A percentile compares a stretch with the other conserved stretches of the same genome.
Conservation (phyloP, 2,888 invertebrate genomes). For the Noctua pronuba region DNA sequence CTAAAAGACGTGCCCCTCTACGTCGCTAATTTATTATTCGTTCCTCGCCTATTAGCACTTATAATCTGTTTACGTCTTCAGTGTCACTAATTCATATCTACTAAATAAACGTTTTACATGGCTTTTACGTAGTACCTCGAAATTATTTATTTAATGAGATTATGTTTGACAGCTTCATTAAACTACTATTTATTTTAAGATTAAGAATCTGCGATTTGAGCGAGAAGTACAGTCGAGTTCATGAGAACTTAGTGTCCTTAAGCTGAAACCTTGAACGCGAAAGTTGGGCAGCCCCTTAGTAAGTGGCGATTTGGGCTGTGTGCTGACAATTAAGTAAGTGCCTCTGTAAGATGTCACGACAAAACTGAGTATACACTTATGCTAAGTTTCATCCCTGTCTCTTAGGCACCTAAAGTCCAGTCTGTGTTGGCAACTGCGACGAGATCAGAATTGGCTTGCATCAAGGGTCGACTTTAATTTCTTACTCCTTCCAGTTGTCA, state of each 20-base stretch:
- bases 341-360: background rate
- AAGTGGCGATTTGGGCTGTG: background rate
- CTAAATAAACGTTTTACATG: slow-evolving; percentile 57
- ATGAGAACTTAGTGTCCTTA: background rate
- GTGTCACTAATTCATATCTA: slow-evolving; percentile 64
- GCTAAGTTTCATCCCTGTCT: background rate
- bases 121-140: slow-evolving; percentile 22
- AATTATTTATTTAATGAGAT: slow-evolving; percentile 33
- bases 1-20: slow-evolving; percentile 65
- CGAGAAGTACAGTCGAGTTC: slow-evolving; percentile 19
- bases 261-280: background rate
- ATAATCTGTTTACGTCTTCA: slow-evolving; percentile 63
- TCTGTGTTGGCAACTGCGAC: background rate
- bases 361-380: background rate
- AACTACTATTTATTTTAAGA: slow-evolving; percentile 6
- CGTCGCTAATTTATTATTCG: slow-evolving; percentile 76
- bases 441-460: background rate
- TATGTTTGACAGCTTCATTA: slow-evolving; percentile 44
- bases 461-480: background rate
- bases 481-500: background rate
- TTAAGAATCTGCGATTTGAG: slow-evolving; percentile 24
- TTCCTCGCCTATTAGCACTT: slow-evolving; percentile 78
- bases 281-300: background rate
- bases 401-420: background rate
- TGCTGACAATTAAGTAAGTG: background rate